Percentiles rank a stretch among this genome's conserved stretches.
Conservation (phyloP, 2,888 invertebrate genomes). For the Lagria hirta region DNA sequence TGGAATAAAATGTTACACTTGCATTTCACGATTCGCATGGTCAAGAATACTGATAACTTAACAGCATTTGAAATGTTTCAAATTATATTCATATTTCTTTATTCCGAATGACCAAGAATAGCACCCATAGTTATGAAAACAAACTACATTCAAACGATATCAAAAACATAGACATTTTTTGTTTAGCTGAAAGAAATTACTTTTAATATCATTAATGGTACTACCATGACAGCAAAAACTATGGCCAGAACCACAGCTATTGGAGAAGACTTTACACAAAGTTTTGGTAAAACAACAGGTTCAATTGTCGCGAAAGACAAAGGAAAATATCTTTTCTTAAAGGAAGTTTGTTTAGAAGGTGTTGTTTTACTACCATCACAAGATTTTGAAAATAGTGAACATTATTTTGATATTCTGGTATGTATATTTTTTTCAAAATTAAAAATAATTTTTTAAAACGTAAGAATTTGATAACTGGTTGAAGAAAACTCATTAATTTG, state of each 20-base stretch:
- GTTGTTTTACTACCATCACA: slow-evolving; percentile 1
- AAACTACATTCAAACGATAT: not conserved
- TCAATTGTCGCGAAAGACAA: not conserved
- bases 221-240: slow-evolving; percentile 2
- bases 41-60: no score
- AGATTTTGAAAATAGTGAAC: slow-evolving; percentile 3
- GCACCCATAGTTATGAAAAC: no score
- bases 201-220: slow-evolving; percentile 6
- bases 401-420: slow-evolving; percentile 7
- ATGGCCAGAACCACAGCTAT: slow-evolving; percentile 7
- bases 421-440: no score
- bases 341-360: slow-evolving; percentile 2
- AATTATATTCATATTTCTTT: no score
- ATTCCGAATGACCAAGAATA: no score
- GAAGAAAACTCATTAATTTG: no score
- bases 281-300: not conserved
- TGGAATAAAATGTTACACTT: no score
- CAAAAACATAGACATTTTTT: not conserved
- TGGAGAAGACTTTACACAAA: slow-evolving; percentile 8
- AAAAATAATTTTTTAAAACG: no score
- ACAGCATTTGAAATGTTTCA: no score
- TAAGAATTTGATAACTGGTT: no score
- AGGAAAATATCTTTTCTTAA: not conserved
- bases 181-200: slow-evolving; percentile 13
- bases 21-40: no score